phyloP scores from a whole-genome alignment of 1,140 invertebrate genomes.

The Nasonia vitripennis region DNA sequence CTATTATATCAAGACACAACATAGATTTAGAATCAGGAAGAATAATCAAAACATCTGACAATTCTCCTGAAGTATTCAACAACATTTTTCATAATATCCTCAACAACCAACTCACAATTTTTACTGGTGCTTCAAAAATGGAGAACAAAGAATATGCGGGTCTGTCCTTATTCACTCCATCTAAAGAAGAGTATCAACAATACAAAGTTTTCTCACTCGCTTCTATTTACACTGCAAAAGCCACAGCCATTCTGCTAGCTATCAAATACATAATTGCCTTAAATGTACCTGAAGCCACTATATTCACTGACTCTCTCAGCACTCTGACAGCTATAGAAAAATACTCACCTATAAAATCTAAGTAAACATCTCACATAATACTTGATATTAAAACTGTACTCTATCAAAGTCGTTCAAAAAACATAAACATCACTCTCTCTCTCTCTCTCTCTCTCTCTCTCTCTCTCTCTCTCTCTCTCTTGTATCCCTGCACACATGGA shows the following conservation, averaged over 20 bases:
- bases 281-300: background rate
- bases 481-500: background rate
- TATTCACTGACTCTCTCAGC: constrained; percentile 1
- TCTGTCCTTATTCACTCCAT: background rate
- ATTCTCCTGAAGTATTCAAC: background rate
- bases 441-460: too few relatives aligned
- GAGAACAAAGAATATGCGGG: background rate
- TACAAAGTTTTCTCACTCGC: background rate
- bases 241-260: background rate
- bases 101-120: background rate
- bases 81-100: background rate
- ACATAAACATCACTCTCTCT: too few relatives aligned
- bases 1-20: background rate
- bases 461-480: background rate
- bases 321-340: background rate
- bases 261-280: background rate
- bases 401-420: background rate
- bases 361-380: background rate
- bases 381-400: background rate
- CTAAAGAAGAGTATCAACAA: background rate
- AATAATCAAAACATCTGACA: background rate
- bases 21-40: background rate
- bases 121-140: background rate
- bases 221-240: constrained; percentile 13
- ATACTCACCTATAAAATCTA: background rate